These are phyloP conservation scores for Drosophila sechellia DNA, from an alignment of 1,140 invertebrate genomes.

Conservation along the genomic window DNA sequence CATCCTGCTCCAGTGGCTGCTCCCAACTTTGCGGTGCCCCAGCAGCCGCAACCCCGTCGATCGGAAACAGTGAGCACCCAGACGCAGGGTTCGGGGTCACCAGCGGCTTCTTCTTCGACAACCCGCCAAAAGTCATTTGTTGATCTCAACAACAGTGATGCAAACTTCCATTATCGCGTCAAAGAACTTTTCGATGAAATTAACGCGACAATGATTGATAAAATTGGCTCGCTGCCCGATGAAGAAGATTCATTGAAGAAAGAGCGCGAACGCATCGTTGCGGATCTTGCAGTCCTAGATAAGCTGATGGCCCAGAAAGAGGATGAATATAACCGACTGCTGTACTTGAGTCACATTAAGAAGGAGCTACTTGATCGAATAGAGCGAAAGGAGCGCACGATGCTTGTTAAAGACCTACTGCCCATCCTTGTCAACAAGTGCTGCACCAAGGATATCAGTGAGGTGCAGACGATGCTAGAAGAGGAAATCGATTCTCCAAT, in stretches of 20 bases:
- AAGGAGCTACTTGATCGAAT: slow-evolving; percentile 46
- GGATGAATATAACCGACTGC: slow-evolving; percentile 64
- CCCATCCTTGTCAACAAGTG: slow-evolving; percentile 39
- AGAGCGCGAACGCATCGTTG: slow-evolving; percentile 43
- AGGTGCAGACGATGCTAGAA: slow-evolving; percentile 44
- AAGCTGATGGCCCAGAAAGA: slow-evolving; percentile 52
- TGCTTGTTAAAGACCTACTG: slow-evolving; percentile 47
- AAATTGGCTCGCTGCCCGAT: slow-evolving; percentile 19
- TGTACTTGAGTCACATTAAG: slow-evolving; percentile 53
- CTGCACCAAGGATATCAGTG: slow-evolving; percentile 53
- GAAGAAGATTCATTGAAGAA: slow-evolving; percentile 25
- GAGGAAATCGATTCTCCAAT: slow-evolving; percentile 32
- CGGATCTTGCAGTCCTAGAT: slow-evolving; percentile 47
- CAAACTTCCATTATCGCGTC: slow-evolving; percentile 54
- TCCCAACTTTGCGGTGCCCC: slow-evolving; percentile 17
- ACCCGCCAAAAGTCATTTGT: slow-evolving; percentile 13
- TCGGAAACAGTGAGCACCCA: slow-evolving; percentile 49
- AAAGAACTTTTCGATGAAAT: slow-evolving; percentile 44
- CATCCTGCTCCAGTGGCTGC: neutral
- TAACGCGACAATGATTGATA: slow-evolving; percentile 45
- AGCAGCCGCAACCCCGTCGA: slow-evolving; percentile 31
- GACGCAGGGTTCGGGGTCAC: slow-evolving; percentile 20
- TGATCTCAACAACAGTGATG: slow-evolving; percentile 66
- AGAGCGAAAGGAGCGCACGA: slow-evolving; percentile 42
- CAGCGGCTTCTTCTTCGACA: neutral